Evolutionary conservation across 2,797 vertebrate genomes (phyloP), one percentile per base, ranked within the genome.

Genomic region (Morus bassanus): DNA sequence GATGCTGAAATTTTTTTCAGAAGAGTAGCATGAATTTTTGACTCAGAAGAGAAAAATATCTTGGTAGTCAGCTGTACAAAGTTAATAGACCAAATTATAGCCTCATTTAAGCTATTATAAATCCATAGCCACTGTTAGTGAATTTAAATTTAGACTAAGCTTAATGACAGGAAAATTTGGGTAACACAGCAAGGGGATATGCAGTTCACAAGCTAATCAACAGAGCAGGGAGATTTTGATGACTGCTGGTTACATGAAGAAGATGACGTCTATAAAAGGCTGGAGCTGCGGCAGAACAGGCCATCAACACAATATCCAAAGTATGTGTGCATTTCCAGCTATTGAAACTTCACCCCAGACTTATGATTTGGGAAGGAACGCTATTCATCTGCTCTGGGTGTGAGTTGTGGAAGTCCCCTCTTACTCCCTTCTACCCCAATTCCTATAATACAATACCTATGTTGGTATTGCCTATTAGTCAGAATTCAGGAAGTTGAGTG

Each of bases 131-230:
- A 81, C 35, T 90, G 77, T 27, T 94, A 84, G 91, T 69, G 73
- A 86, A 90, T 93, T 95, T 94, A 90, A 95, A 95, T 95, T 95
- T 93, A 95, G 90, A 35, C 80, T 93, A 93, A 94, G 83, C 67
- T 96, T 96, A 96, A 93, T 92, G 88, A 96, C 77, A 94, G 83
- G 93, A 96, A 96, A 97, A 97, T 91, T 84, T 91, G 93, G 54
- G 83, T 95, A 69, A 93, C 81, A 92, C 83, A 95, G 86, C 77
- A 94, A 86, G 59, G 80, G 65, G 74, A 89, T 83, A 93, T 87
- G 70, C 65, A 93, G 83, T 90, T 96, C 93, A 96, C 67, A 65
- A 89, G 61, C 35, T 93, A 86, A 95, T 93, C 77, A 91, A 65
- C 70, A 76, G 84, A 95, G 46, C 74, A 70, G 24, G 41, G 70